Evolutionary conservation across 2,888 invertebrate species (phyloP).

Genomic region (Lasius platythorax): DNA sequence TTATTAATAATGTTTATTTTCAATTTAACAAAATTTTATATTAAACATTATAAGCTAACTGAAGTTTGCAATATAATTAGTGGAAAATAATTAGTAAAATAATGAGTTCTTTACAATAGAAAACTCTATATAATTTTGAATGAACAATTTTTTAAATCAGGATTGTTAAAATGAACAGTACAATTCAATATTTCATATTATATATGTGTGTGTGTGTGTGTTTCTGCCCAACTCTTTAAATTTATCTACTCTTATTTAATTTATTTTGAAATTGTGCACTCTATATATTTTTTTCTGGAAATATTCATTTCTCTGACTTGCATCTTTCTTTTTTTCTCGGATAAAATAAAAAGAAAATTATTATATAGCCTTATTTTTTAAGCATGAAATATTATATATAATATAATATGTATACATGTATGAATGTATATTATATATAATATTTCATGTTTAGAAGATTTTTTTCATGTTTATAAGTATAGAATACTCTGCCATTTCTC

Average conservation of each 20-base stretch:
- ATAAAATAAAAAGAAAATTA: background rate
- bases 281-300: background rate
- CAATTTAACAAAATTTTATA: background rate
- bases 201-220: background rate
- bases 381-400: background rate
- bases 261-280: background rate
- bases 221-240: background rate
- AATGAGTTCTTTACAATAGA: background rate
- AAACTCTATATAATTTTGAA: background rate
- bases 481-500: conserved; percentile 1
- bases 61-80: conserved; percentile 12
- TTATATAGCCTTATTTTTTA: background rate
- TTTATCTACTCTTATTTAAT: background rate
- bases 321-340: background rate
- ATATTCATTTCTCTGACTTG: background rate
- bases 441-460: background rate
- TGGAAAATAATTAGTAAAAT: background rate
- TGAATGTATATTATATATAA: background rate
- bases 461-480: background rate
- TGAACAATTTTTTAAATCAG: background rate
- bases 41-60: conserved; percentile 1
- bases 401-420: background rate
- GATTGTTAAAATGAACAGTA: background rate
- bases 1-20: background rate
- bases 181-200: background rate